phyloP scores from a whole-genome alignment of 2,888 invertebrate species.

The Villa cingulata region DNA sequence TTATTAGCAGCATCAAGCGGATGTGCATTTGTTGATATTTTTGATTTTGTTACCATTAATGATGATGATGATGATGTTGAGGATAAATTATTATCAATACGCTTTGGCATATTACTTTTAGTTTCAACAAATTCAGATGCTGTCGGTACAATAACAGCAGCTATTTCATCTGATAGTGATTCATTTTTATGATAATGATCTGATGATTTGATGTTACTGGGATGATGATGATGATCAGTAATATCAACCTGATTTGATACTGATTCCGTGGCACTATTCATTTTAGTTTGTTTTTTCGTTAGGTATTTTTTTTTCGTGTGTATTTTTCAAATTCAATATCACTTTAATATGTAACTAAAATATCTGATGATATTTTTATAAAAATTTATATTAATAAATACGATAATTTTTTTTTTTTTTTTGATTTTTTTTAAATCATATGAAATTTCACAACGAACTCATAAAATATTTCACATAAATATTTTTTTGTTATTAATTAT shows the following conservation, averaged over 20 bases:
- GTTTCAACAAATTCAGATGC: not conserved
- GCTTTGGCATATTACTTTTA: not conserved
- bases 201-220: too few relatives aligned
- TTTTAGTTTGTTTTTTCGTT: not conserved
- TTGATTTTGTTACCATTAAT: not conserved
- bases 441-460: too few relatives aligned
- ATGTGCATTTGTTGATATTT: too few relatives aligned
- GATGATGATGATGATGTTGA: not conserved
- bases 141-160: not conserved
- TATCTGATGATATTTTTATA: too few relatives aligned
- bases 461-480: too few relatives aligned
- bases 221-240: not conserved
- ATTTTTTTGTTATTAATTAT: too few relatives aligned
- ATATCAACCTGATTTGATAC: not conserved
- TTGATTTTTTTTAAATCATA: too few relatives aligned
- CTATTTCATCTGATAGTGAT: not conserved
- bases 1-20: too few relatives aligned
- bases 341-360: too few relatives aligned
- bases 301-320: not conserved
- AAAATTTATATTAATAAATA: too few relatives aligned
- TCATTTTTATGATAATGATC: not conserved
- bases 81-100: not conserved
- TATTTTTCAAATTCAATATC: too few relatives aligned
- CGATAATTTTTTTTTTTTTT: too few relatives aligned
- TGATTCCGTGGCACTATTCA: slow-evolving; percentile 1